Conservation (phyloP, 2,113 vertebrate species). For the Gorsachius goisagi region DNA sequence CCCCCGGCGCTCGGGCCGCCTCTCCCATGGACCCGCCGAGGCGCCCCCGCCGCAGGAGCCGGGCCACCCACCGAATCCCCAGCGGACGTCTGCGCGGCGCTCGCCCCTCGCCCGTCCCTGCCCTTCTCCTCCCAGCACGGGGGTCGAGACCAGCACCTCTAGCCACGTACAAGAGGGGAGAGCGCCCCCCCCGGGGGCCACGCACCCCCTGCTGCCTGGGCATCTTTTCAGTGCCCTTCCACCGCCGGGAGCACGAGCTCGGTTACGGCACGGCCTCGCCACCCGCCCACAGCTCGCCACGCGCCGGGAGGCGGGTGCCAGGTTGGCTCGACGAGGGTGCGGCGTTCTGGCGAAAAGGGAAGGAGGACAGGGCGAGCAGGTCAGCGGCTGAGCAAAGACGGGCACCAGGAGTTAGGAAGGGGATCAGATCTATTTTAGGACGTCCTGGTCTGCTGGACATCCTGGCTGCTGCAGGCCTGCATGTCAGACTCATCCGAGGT, state of each 20-base stretch:
- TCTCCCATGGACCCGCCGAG: accelerated
- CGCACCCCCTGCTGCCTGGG: accelerated
- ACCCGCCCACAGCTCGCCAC: neutral
- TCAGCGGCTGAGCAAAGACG: neutral
- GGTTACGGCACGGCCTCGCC: neutral
- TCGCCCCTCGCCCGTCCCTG: neutral
- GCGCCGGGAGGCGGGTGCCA: accelerated
- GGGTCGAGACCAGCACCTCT: neutral
- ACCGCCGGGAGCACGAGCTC: accelerated
- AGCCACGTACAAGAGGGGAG: accelerated
- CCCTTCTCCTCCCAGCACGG: too few species aligned
- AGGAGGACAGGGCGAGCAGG: neutral
- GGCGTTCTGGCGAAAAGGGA: neutral
- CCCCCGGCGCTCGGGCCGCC: neutral
- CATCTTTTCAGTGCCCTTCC: too few species aligned
- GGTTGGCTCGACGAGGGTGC: neutral
- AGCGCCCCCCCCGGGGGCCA: neutral
- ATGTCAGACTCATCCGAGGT: neutral
- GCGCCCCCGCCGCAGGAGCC: neutral
- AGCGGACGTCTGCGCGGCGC: accelerated
- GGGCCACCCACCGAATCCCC: accelerated
- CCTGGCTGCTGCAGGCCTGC: neutral
- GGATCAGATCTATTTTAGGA: neutral
- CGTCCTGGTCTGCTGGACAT: neutral
- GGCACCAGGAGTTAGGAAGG: neutral